Evolutionary conservation across 2,113 vertebrate genomes (phyloP).

Genomic region (Opisthocomus hoazin): DNA sequence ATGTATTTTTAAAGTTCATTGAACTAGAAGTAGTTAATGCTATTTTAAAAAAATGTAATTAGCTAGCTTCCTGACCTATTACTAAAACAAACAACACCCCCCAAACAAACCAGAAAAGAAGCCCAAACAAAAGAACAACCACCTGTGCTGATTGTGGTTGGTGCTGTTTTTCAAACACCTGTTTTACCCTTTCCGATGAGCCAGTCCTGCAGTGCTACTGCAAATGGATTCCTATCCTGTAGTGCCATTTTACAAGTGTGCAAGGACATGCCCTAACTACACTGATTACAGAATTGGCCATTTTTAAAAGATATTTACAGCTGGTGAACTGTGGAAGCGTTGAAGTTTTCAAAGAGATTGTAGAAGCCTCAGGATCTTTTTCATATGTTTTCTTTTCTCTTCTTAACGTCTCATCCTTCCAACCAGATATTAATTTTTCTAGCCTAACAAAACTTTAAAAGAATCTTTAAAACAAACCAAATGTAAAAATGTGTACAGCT

Average conservation of each 20-base stretch:
- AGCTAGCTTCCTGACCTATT: neutral
- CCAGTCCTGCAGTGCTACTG: neutral
- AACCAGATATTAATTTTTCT: conserved; percentile 57
- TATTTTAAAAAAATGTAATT: neutral
- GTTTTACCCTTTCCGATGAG: neutral
- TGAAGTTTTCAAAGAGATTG: neutral
- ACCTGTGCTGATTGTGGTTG: neutral
- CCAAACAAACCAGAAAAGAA: neutral
- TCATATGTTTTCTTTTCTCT: neutral
- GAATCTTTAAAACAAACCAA: neutral
- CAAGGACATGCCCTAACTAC: neutral
- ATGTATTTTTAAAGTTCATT: neutral
- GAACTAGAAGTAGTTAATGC: neutral
- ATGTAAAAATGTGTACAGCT: neutral
- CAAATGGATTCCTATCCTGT: neutral
- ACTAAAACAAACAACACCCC: neutral
- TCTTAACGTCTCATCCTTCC: neutral
- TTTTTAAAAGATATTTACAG: neutral
- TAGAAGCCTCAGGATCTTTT: neutral
- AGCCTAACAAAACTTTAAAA: neutral
- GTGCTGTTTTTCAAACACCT: neutral
- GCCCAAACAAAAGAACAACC: fast-evolving
- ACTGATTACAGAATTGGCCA: neutral
- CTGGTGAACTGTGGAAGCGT: neutral
- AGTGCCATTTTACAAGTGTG: neutral